Evolutionary conservation across 2,113 vertebrate species (phyloP).

Genomic region (Mugil cephalus): DNA sequence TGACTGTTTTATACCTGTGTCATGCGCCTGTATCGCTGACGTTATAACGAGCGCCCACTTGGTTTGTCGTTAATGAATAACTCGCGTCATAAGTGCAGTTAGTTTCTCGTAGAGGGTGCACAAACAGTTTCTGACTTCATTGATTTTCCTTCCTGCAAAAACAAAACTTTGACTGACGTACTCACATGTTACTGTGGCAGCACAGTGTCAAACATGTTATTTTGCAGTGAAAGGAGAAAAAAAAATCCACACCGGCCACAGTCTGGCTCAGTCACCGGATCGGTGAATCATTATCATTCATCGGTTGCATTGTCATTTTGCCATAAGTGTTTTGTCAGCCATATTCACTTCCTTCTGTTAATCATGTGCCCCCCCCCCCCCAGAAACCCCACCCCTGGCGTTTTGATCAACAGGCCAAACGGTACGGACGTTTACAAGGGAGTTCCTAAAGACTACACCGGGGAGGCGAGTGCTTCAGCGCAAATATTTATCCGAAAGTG

Average conservation of each 20-base stretch:
- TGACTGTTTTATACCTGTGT: background rate
- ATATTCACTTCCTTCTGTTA: constrained; percentile 37
- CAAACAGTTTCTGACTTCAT: background rate
- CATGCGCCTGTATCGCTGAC: background rate
- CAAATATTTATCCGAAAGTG: constrained; percentile 1
- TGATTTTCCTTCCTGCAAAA: background rate
- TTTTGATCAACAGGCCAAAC: constrained; percentile 94
- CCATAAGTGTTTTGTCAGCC: constrained; percentile 32
- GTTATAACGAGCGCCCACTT: background rate
- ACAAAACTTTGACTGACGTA: no score
- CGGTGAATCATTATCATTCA: constrained; percentile 19
- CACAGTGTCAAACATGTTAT: no score
- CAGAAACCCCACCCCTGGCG: constrained; percentile 94
- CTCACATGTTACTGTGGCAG: no score
- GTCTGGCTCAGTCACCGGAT: background rate
- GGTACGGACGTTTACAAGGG: constrained; percentile 94
- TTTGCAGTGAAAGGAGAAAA: background rate
- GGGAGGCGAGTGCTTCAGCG: constrained; percentile 81
- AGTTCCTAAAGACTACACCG: constrained; percentile 91
- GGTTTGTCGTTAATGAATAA: constrained; percentile 24
- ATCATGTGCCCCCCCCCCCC: constrained; percentile 8
- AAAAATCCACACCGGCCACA: background rate
- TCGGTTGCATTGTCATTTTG: background rate
- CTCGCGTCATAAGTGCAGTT: background rate
- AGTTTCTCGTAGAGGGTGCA: background rate